Evolutionary conservation across 2,113 vertebrate genomes (phyloP), one percentile per base, ranked within the genome.

Genomic region (Anseranas semipalmata): DNA sequence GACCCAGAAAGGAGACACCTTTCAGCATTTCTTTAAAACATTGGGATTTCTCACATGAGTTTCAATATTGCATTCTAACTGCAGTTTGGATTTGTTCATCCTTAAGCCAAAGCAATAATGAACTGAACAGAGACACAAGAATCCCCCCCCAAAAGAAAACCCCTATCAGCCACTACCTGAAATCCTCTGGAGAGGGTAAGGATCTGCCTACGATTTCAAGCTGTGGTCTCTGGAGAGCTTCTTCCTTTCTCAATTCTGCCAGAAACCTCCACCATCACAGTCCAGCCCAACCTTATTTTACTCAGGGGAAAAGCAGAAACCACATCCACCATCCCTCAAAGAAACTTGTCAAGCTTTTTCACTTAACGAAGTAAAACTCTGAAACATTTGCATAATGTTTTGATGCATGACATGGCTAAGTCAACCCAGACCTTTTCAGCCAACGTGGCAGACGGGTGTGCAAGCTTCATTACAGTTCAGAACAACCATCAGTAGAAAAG

Each of bases 401-500:
- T 24, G 62, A 79, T 9, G 19, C 21, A 37, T 50, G 77, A 62
- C 55, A 21, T 20, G 32, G 62, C 43, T 52, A 73, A 93, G 58
- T 68, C 71, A 82, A 56, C 21, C 12, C 12, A 85, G 81, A 89
- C 30, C 53, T 91, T 68, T 95, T 65, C 70, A 94, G 48, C 7
- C 62, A 60, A 5, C 0, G 1, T 6, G 22, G 73, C 2, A 65
- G 63, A 66, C 0, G 0, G 15, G 19, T 19, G n/a, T 28, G 6
- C 1, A 58, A 91, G 32, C 27, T 84, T 63, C 79, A 58, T 71
- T 58, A 59, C 17, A n/a, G 58, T 9, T 75, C 35, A 39, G 39
- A 21, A 67, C 22, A 27, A 70, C 7, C 7, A 52, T 17, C 7
- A 56, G 6, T 3, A 67, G 62, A 45, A 91, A 74, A 70, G 30